Evolutionary conservation across 92 coral and sea anemone genomes (phyloP).

Genomic region (Pocillopora meandrina): DNA sequence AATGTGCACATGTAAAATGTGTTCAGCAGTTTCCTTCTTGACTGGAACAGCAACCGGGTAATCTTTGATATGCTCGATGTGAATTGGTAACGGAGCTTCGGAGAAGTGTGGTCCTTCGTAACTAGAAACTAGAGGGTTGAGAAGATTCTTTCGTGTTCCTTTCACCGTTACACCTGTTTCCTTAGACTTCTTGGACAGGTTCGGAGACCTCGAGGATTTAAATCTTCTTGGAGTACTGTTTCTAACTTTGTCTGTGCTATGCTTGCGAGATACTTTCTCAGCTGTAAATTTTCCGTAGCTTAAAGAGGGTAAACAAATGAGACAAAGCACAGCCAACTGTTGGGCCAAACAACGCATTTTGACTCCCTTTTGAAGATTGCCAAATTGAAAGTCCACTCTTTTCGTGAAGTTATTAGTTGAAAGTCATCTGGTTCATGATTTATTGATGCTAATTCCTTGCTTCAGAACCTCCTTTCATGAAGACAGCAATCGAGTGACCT

Average conservation of each 20-base stretch:
- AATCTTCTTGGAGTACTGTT: not conserved
- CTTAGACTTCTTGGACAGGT: not conserved
- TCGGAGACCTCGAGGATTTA: not conserved
- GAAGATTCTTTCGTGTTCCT: conserved; percentile 23
- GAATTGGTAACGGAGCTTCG: conserved; percentile 15
- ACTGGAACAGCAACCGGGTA: conserved; percentile 34
- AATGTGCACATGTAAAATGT: conserved; percentile 41
- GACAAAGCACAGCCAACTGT: not conserved
- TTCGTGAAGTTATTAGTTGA: not conserved
- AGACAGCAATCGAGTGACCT: not conserved
- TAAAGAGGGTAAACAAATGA: not conserved
- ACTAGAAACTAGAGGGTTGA: not conserved
- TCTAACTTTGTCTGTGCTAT: conserved; percentile 13
- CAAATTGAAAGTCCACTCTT: not conserved
- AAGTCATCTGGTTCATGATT: conserved; percentile 7
- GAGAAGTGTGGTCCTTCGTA: not conserved
- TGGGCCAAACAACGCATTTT: not conserved
- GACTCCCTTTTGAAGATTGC: not conserved
- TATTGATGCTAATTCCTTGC: conserved; percentile 8
- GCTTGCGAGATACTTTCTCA: conserved; percentile 4
- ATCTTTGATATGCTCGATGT: conserved; percentile 25
- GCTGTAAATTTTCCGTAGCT: not conserved
- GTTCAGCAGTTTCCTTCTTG: conserved; percentile 9
- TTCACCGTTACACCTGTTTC: not conserved
- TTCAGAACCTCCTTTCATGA: not conserved